phyloP scores from a whole-genome alignment of 2,113 vertebrate species.

The Nerophis ophidion region DNA sequence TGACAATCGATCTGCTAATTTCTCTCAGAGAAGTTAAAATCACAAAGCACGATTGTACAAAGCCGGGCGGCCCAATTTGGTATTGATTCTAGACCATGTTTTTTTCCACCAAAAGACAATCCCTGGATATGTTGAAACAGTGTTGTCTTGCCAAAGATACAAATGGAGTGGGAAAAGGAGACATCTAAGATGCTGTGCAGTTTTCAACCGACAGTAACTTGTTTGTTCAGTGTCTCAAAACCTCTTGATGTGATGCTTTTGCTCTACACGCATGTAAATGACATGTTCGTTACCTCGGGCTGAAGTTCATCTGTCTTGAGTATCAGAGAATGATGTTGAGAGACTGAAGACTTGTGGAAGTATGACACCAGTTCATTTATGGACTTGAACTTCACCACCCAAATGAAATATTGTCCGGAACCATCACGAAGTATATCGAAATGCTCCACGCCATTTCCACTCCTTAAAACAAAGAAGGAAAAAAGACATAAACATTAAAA shows the following conservation, averaged over 20 bases:
- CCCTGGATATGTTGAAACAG: too few relatives aligned
- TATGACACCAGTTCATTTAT: slow-evolving; percentile 73
- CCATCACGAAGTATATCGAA: slow-evolving; percentile 84
- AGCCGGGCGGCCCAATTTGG: not conserved
- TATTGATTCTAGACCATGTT: too few relatives aligned
- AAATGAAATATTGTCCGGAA: slow-evolving; percentile 73
- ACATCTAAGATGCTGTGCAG: too few relatives aligned
- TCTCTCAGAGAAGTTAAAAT: not conserved
- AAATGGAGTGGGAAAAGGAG: too few relatives aligned
- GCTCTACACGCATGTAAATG: too few relatives aligned
- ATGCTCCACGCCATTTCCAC: slow-evolving; percentile 83
- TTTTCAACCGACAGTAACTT: too few relatives aligned
- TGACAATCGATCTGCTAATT: not conserved
- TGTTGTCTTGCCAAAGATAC: too few relatives aligned
- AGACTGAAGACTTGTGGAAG: slow-evolving; percentile 81
- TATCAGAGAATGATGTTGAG: not conserved
- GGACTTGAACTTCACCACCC: not conserved
- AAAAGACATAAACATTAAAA: not conserved
- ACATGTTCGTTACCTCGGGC: not conserved
- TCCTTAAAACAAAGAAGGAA: slow-evolving; percentile 50
- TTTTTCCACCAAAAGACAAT: too few relatives aligned
- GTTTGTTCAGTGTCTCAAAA: too few relatives aligned
- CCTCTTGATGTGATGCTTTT: too few relatives aligned
- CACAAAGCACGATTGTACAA: not conserved
- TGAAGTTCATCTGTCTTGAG: not conserved